A percentile compares a stretch with the other conserved stretches of the same genome.
These are phyloP conservation scores for Hydropotes inermis DNA, from an alignment of 2,113 vertebrate genomes.

Conservation along the genomic window DNA sequence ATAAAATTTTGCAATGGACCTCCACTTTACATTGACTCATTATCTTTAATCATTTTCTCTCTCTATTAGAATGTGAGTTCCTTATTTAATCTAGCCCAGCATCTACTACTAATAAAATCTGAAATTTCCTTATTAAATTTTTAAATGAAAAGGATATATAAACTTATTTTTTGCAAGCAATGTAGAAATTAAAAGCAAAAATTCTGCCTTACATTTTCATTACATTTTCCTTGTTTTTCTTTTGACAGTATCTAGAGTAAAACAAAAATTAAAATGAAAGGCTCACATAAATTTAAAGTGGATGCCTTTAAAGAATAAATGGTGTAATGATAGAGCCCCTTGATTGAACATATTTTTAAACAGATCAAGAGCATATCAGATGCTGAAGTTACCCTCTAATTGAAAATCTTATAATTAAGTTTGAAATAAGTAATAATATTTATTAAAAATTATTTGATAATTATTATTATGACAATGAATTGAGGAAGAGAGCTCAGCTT, in stretches of 20 bases:
- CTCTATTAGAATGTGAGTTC: neutral
- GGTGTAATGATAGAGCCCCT: neutral
- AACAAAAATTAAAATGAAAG: neutral
- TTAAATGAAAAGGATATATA: neutral
- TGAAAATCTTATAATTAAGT: neutral
- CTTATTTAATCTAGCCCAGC: neutral
- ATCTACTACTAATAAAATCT: neutral
- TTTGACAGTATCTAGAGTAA: neutral
- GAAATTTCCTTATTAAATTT: neutral
- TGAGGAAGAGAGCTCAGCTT: neutral
- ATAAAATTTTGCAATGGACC: neutral
- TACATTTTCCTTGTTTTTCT: neutral
- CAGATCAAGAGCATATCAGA: neutral
- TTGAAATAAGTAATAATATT: neutral
- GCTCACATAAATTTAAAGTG: neutral
- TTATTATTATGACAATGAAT: neutral
- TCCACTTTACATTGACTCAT: neutral
- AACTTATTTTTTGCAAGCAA: neutral
- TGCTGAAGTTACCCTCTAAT: neutral
- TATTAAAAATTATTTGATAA: neutral
- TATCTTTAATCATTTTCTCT: neutral
- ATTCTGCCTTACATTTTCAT: neutral
- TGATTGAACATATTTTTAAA: neutral
- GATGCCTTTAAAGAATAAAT: neutral
- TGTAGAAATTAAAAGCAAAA: neutral